Evolutionary conservation across 2,888 invertebrate genomes (phyloP).

Genomic region (Euphydryas editha): DNA sequence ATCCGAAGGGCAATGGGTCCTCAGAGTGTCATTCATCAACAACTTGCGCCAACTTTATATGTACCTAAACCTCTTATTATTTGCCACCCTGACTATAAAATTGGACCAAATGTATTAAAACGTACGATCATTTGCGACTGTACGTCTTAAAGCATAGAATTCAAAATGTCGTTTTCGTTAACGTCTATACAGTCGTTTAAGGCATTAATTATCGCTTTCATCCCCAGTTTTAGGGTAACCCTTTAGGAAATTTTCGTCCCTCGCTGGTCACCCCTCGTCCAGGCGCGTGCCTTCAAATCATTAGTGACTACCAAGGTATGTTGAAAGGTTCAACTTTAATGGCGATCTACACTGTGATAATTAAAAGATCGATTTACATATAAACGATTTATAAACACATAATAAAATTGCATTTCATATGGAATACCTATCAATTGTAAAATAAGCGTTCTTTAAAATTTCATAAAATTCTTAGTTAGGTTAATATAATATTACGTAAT

Average conservation of each 20-base stretch:
- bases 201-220: slow-evolving; percentile 78
- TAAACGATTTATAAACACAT: slow-evolving; percentile 1
- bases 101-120: slow-evolving; percentile 69
- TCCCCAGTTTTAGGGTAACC: slow-evolving; percentile 79
- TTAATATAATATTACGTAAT: too few species aligned
- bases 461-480: too few species aligned
- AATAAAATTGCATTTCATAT: neutral
- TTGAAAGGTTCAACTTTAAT: slow-evolving; percentile 68
- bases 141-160: slow-evolving; percentile 47
- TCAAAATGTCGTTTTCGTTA: slow-evolving; percentile 40
- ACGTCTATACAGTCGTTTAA: slow-evolving; percentile 69
- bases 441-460: neutral
- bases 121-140: slow-evolving; percentile 43
- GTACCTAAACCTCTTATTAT: slow-evolving; percentile 79
- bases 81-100: slow-evolving; percentile 79
- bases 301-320: slow-evolving; percentile 76
- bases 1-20: slow-evolving; percentile 83
- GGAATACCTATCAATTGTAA: neutral
- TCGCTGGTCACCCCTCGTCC: slow-evolving; percentile 79
- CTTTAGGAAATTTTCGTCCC: slow-evolving; percentile 80
- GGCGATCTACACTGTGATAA: slow-evolving; percentile 34
- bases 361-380: slow-evolving; percentile 25
- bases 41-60: slow-evolving; percentile 78
- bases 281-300: slow-evolving; percentile 72
- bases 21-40: slow-evolving; percentile 83